Conservation (phyloP, 2,113 vertebrate species). For the Leucosticte australis region DNA sequence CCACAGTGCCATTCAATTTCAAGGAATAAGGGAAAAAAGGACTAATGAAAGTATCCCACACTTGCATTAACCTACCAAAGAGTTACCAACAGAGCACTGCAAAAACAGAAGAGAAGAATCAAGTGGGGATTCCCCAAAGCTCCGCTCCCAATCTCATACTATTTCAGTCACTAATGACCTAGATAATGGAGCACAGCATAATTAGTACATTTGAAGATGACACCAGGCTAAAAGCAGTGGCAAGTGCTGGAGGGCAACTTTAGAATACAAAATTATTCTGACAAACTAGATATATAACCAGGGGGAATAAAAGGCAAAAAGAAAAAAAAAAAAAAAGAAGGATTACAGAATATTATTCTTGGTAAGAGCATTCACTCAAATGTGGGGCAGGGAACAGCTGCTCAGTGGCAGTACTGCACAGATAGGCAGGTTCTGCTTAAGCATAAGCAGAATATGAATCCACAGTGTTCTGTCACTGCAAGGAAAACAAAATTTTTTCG, state of each 20-base stretch:
- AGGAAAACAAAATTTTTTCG: not conserved
- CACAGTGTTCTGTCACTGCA: not conserved
- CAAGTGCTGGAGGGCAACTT: not conserved
- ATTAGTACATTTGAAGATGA: not conserved
- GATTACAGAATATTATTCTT: not conserved
- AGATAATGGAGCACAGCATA: not conserved
- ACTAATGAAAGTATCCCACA: not conserved
- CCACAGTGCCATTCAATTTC: not conserved
- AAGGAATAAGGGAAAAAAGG: not conserved
- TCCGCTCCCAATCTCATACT: not conserved
- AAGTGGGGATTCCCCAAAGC: not conserved
- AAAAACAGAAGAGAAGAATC: not conserved
- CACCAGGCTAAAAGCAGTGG: not conserved
- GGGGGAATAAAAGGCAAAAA: fast-evolving
- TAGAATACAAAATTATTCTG: not conserved
- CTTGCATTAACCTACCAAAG: fast-evolving
- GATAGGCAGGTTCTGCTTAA: not conserved
- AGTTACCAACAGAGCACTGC: not conserved
- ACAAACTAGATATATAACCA: not conserved
- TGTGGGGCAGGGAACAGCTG: not conserved
- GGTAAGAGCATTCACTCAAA: not conserved
- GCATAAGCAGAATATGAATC: not conserved
- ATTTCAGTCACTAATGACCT: constrained; percentile 12
- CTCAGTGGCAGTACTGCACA: not conserved
- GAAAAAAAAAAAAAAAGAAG: not conserved